These are phyloP conservation scores for Tinea semifulvella DNA, from an alignment of 2,888 invertebrate species.

Conservation along the genomic window DNA sequence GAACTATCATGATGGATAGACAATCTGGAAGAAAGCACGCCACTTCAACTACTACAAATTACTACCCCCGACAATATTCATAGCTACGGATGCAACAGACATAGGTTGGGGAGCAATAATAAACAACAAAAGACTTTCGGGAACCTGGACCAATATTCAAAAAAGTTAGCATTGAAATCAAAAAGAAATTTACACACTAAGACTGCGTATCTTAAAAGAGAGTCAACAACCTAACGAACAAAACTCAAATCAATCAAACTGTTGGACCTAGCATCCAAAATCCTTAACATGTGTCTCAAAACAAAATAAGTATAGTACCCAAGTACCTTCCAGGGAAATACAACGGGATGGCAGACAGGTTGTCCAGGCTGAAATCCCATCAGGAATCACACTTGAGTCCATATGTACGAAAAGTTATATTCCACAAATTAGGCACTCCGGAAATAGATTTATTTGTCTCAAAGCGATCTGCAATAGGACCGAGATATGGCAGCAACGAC, in stretches of 20 bases:
- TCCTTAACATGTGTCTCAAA: conserved; percentile 5
- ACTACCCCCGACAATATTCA: conserved; percentile 15
- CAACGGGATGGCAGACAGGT: conserved; percentile 22
- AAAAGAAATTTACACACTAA: conserved; percentile 14
- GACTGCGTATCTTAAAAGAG: conserved; percentile 17
- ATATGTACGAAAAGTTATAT: conserved; percentile 13
- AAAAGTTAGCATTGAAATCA: background rate
- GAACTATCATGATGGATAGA: conserved; percentile 20
- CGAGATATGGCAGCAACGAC: conserved; percentile 16
- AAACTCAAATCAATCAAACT: conserved; percentile 15
- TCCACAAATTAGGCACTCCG: conserved; percentile 22
- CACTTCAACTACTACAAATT: conserved; percentile 12
- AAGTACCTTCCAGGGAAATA: conserved; percentile 23
- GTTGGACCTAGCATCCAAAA: background rate
- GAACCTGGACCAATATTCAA: conserved; percentile 17
- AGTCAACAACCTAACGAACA: conserved; percentile 23
- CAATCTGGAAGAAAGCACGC: conserved; percentile 12
- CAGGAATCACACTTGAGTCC: conserved; percentile 22
- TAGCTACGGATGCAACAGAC: conserved; percentile 23
- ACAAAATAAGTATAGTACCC: conserved; percentile 13
- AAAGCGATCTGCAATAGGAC: conserved; percentile 20
- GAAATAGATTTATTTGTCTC: conserved; percentile 25
- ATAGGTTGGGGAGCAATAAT: conserved; percentile 22
- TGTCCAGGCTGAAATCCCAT: conserved; percentile 18
- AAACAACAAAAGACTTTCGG: conserved; percentile 4